phyloP scores from a whole-genome alignment of 2,113 vertebrate species.

The Gila orcuttii region DNA sequence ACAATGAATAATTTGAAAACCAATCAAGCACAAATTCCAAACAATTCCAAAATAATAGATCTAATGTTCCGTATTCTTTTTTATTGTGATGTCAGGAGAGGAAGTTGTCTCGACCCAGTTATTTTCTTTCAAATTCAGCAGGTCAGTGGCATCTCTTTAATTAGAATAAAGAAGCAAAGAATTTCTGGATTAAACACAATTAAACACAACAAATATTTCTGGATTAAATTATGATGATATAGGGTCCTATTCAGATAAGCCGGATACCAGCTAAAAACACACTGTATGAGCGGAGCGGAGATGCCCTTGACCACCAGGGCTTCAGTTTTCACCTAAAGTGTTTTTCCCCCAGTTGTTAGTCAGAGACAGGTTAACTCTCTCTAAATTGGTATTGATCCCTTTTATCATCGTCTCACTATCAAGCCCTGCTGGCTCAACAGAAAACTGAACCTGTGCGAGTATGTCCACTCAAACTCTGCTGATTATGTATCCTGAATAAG shows the following conservation, averaged over 20 bases:
- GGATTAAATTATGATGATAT: no score
- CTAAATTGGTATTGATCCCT: constrained; percentile 21
- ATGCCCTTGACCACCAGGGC: neutral
- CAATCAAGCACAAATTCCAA: neutral
- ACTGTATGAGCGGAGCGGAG: neutral
- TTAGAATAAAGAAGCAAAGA: no score
- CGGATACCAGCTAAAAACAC: neutral
- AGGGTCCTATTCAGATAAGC: no score
- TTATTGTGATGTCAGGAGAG: neutral
- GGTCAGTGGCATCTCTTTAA: neutral
- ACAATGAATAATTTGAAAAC: neutral
- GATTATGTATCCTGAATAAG: constrained; percentile 6
- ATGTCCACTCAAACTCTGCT: constrained; percentile 55
- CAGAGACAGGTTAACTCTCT: constrained; percentile 10
- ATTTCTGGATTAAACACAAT: no score
- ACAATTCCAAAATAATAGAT: neutral
- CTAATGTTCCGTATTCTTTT: neutral
- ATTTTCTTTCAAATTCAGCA: neutral
- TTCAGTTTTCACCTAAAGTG: constrained; percentile 14
- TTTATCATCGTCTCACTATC: constrained; percentile 35
- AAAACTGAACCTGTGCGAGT: constrained; percentile 61
- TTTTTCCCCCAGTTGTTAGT: constrained; percentile 33
- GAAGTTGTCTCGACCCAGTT: neutral
- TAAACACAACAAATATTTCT: no score
- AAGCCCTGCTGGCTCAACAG: constrained; percentile 62